Percentiles rank a stretch among this genome's conserved stretches.
phyloP scores from a whole-genome alignment of 92 coral and sea anemone genomes.

The Hydrozoanthus gracilis region DNA sequence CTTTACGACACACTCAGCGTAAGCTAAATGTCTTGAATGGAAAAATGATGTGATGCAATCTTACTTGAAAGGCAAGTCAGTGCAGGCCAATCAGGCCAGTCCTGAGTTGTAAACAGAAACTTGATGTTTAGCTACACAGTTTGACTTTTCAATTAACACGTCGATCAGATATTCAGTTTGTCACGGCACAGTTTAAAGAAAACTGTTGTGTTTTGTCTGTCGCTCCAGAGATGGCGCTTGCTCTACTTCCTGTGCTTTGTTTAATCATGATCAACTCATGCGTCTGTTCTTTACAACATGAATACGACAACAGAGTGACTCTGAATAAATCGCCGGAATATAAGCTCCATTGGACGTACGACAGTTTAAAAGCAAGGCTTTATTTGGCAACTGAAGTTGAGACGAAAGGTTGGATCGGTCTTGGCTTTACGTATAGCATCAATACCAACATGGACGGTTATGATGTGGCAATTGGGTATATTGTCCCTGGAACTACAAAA shows the following conservation, averaged over 20 bases:
- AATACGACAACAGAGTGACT: slow-evolving; percentile 10
- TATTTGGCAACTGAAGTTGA: slow-evolving; percentile 33
- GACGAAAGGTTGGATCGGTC: slow-evolving; percentile 17
- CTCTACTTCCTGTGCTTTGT: background rate
- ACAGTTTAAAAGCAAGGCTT: slow-evolving; percentile 12
- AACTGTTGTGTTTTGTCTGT: background rate
- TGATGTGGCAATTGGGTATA: slow-evolving; percentile 29
- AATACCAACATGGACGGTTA: slow-evolving; percentile 36
- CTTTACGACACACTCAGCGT: too few species aligned
- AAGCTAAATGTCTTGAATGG: too few species aligned
- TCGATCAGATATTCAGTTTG: too few species aligned
- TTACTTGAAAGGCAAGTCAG: too few species aligned
- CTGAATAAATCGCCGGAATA: background rate
- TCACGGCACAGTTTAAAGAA: too few species aligned
- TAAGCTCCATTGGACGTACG: slow-evolving; percentile 31
- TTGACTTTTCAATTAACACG: too few species aligned
- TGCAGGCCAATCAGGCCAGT: too few species aligned
- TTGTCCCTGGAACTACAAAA: background rate
- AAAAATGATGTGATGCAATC: too few species aligned
- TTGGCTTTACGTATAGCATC: slow-evolving; percentile 31
- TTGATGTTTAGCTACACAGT: too few species aligned
- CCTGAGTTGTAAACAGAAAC: too few species aligned
- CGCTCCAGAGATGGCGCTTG: slow-evolving; percentile 1
- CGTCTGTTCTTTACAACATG: background rate
- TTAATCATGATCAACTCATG: background rate